Evolutionary conservation across 2,888 invertebrate species (phyloP).

Genomic region (Aspidiotus destructor): DNA sequence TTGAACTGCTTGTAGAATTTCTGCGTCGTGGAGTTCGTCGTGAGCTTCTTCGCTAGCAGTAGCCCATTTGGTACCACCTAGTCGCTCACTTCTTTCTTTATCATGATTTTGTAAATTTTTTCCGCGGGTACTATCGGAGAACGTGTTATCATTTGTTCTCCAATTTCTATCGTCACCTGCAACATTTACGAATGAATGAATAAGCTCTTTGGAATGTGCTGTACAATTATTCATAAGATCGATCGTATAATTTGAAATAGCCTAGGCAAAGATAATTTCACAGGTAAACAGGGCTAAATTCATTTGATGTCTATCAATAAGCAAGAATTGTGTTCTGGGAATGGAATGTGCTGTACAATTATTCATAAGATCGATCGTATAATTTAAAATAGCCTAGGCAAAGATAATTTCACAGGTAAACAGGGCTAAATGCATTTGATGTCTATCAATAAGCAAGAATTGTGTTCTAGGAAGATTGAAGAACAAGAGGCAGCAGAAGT

Average conservation of each 20-base stretch:
- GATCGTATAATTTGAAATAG: background rate
- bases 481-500: no score
- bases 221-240: background rate
- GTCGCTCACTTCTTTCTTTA: conserved; percentile 5
- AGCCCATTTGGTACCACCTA: conserved; percentile 38
- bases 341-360: background rate
- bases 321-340: no score
- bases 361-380: background rate
- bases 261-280: no score
- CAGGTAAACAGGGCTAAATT: no score
- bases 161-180: conserved; percentile 14
- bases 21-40: conserved; percentile 62
- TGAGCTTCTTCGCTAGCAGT: conserved; percentile 53
- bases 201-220: background rate
- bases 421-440: no score
- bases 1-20: conserved; percentile 62
- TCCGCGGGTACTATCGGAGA: conserved; percentile 3
- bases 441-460: no score
- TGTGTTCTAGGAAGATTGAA: no score
- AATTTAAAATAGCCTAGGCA: no score
- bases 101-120: conserved; percentile 9
- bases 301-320: no score
- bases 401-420: no score
- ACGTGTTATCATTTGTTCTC: conserved; percentile 11
- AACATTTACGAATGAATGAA: background rate